Evolutionary conservation across 2,888 invertebrate genomes (phyloP).

Genomic region (Drosophila eohydei): DNA sequence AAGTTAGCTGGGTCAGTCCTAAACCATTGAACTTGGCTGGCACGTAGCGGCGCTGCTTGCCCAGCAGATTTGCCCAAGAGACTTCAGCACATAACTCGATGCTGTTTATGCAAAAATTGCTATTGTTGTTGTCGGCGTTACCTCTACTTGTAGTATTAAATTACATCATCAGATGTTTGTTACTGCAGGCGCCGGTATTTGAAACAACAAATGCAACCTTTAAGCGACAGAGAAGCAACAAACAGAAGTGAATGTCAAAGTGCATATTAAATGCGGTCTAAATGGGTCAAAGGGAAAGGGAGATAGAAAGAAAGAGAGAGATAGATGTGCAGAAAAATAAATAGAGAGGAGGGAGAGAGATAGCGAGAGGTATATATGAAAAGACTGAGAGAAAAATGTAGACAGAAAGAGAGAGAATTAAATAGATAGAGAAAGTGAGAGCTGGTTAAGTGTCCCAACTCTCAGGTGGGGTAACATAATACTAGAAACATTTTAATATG

Average conservation of each 20-base stretch:
- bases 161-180: conserved; percentile 29
- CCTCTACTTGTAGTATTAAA: conserved; percentile 18
- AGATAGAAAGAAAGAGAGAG: not conserved
- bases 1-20: conserved; percentile 49
- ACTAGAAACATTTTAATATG: no score
- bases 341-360: no score
- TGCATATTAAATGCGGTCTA: no score
- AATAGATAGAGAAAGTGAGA: no score
- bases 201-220: conserved; percentile 42
- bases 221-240: not conserved
- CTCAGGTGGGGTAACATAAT: no score
- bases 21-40: conserved; percentile 52
- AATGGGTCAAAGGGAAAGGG: no score
- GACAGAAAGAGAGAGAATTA: no score
- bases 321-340: no score
- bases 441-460: no score
- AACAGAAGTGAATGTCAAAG: not conserved
- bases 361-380: no score
- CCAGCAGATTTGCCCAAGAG: conserved; percentile 18
- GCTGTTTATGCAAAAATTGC: conserved; percentile 43
- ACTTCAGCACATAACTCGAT: not conserved
- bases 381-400: no score
- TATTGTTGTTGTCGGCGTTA: conserved; percentile 29
- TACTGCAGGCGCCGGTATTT: conserved; percentile 49
- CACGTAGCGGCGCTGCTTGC: conserved; percentile 17